Conservation (phyloP, 2,888 invertebrate genomes). For the Heliconius cydno region DNA sequence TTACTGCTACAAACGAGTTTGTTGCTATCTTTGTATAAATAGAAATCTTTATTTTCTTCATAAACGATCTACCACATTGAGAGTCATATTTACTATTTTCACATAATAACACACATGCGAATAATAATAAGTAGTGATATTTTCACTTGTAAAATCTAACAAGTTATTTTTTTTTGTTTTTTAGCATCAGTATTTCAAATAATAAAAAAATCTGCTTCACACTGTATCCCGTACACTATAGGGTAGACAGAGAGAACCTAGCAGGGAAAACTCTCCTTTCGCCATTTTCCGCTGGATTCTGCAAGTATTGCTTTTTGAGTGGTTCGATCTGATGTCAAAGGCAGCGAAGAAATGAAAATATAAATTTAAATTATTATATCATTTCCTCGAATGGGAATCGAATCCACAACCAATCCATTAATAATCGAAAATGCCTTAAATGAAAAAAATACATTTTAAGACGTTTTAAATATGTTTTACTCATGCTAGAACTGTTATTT, state of each 20-base stretch:
- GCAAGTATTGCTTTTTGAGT: too few relatives aligned
- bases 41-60: constrained; percentile 16
- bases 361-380: too few relatives aligned
- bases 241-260: too few relatives aligned
- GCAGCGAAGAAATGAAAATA: too few relatives aligned
- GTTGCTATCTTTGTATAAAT: constrained; percentile 17
- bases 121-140: not conserved
- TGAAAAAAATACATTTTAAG: not conserved
- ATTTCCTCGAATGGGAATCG: too few relatives aligned
- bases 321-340: too few relatives aligned
- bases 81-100: not conserved
- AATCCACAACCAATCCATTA: not conserved
- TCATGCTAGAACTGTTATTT: not conserved
- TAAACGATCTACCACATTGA: not conserved
- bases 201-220: too few relatives aligned
- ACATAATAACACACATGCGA: too few relatives aligned
- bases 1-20: constrained; percentile 26
- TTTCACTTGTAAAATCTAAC: not conserved
- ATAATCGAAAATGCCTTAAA: not conserved
- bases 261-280: too few relatives aligned
- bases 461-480: not conserved
- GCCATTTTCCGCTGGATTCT: too few relatives aligned
- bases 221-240: too few relatives aligned
- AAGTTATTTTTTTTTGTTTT: not conserved
- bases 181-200: not conserved